A percentile compares a stretch with the other conserved stretches of the same genome.
Conservation (phyloP, 2,113 vertebrate genomes). For the Oncorhynchus keta region DNA sequence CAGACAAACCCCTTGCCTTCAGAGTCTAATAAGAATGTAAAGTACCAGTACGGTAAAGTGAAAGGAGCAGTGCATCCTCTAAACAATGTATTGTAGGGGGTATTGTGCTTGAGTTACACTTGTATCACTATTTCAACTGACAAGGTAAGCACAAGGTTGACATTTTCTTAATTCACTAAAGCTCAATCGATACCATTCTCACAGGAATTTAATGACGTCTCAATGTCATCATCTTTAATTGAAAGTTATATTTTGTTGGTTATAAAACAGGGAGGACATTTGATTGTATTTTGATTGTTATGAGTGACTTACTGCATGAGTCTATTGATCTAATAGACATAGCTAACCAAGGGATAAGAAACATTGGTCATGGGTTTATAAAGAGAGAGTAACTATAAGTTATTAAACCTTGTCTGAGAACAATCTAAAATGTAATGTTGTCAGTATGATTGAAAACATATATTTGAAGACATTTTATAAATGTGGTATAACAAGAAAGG, state of each 20-base stretch:
- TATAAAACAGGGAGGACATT: not conserved
- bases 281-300: not conserved
- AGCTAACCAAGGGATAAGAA: not conserved
- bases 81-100: not conserved
- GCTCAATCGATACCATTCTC: not conserved
- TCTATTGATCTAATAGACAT: not conserved
- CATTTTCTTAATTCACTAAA: not conserved
- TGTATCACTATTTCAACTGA: not conserved
- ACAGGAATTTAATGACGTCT: no score
- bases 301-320: no score
- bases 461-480: no score
- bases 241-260: not conserved
- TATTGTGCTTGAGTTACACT: not conserved
- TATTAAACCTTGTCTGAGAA: no score
- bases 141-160: not conserved
- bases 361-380: not conserved
- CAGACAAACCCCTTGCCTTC: conserved; percentile 28
- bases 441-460: no score
- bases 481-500: no score
- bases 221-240: not conserved
- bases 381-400: not conserved
- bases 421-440: no score
- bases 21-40: conserved; percentile 30
- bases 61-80: not conserved
- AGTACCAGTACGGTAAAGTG: conserved; percentile 41